Base-by-base conservation (phyloP, 2,888 invertebrate species). In the Imbricaverruca yamaguchii region DNA sequence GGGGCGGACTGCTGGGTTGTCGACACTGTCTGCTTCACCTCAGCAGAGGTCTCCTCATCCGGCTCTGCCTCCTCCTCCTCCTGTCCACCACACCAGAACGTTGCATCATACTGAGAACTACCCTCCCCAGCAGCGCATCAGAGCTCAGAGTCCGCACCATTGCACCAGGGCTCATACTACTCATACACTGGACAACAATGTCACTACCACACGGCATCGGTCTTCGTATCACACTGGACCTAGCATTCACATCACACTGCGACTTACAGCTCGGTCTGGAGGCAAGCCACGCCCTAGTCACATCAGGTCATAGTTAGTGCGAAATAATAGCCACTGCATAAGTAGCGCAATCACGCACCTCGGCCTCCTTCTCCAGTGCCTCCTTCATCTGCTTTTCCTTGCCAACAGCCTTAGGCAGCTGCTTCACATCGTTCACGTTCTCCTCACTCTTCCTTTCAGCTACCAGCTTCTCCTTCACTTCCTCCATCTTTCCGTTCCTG, bases 401-500 rank as follows among this genome's bases (percentile, higher is more conserved):
- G 6, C 3, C 25, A 0, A 39, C 12, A 13, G 15, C 69, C 74
- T 74, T 74, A 2, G 18, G 53, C 13, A 25, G 12, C 25, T 67
- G 25, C 23, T 39, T 69, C 39, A 39, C 39, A 25, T 15, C 69
- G 39, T 13, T 39, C 39, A 15, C 69, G 39, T 69, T 12, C 15
- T 39, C 69, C 6, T 61, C 61, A 4, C 10, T 69, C 15, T 69
- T 69, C 15, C 18, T 13, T 39, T 69, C 69, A 13, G 39, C 69
- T 39, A 39, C 39, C 39, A 8, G 23, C 55, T 74, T 55, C 74
- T 8, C 18, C 23, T 65, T 65, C 65, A 12, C 23, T 8, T 65
- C 65, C n/a, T 9, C 23, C 55, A 55, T 11, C 81, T 85, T 85
- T 78, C 91, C 91, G 85, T 89, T 90, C 86, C 90, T 91, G 87